These are phyloP conservation scores for Steinernema hermaphroditum DNA, from an alignment of 2,888 invertebrate genomes.

Conservation along the genomic window DNA sequence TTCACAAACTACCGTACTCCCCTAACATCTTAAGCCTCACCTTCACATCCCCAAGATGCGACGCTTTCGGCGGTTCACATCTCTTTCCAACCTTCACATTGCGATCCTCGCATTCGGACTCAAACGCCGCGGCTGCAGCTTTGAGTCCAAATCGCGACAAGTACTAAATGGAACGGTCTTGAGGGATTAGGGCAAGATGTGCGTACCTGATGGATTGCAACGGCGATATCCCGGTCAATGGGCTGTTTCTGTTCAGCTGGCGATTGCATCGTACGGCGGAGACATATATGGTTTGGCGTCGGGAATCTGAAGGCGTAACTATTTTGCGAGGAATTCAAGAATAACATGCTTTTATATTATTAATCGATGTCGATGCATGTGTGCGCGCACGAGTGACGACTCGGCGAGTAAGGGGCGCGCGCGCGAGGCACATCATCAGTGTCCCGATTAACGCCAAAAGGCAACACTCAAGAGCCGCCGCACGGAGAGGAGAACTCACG, in stretches of 20 bases:
- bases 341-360: slow-evolving; percentile 22
- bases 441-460: slow-evolving; percentile 26
- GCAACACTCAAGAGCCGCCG: slow-evolving; percentile 16
- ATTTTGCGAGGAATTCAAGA: slow-evolving; percentile 2
- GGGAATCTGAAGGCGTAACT: background rate
- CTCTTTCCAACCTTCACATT: slow-evolving; percentile 2
- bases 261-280: background rate
- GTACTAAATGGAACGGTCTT: slow-evolving; percentile 28
- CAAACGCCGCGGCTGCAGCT: slow-evolving; percentile 34
- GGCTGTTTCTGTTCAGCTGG: background rate
- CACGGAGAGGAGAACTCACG: slow-evolving; percentile 2
- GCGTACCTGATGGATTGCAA: slow-evolving; percentile 2
- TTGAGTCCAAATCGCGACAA: slow-evolving; percentile 34
- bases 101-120: slow-evolving; percentile 34
- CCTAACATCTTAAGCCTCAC: too few species aligned
- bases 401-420: slow-evolving; percentile 14
- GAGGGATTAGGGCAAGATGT: background rate
- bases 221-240: background rate
- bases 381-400: background rate
- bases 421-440: slow-evolving; percentile 24
- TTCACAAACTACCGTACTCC: too few species aligned
- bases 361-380: slow-evolving; percentile 19
- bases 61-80: background rate
- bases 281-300: background rate
- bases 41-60: background rate